These are phyloP conservation scores for Pollenia angustigena DNA, from an alignment of 2,888 invertebrate genomes.

Conservation along the genomic window DNA sequence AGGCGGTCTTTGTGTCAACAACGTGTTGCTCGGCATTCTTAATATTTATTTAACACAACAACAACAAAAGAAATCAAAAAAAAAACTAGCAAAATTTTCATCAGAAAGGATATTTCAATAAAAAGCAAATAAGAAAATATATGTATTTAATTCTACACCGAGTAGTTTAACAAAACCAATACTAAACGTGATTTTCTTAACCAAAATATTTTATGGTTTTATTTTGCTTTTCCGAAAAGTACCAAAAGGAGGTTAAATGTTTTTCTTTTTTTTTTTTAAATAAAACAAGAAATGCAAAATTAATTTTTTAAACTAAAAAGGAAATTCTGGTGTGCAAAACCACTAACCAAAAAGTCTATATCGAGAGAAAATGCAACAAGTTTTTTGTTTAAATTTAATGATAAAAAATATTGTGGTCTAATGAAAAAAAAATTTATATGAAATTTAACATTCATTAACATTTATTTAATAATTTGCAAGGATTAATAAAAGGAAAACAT, in stretches of 20 bases:
- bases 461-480: constrained; percentile 27
- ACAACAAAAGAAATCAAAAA: constrained; percentile 21
- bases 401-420: constrained; percentile 1
- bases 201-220: constrained; percentile 9
- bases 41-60: constrained; percentile 47
- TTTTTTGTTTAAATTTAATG: constrained; percentile 38
- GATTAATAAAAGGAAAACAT: constrained; percentile 27
- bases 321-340: constrained; percentile 9
- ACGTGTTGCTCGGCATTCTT: constrained; percentile 80
- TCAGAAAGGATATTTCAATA: constrained; percentile 39
- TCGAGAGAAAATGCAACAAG: constrained; percentile 59
- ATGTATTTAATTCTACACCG: neutral
- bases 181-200: constrained; percentile 36
- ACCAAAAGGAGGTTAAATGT: constrained; percentile 15
- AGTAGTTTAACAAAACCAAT: constrained; percentile 7
- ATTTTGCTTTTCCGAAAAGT: neutral
- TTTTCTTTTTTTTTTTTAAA: neutral
- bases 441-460: constrained; percentile 26
- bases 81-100: constrained; percentile 25
- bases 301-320: constrained; percentile 3
- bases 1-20: constrained; percentile 83
- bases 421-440: constrained; percentile 9
- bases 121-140: constrained; percentile 7
- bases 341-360: neutral
- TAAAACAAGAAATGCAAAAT: neutral